Base-by-base conservation (phyloP, 2,113 vertebrate species). In the Calidris pugnax region DNA sequence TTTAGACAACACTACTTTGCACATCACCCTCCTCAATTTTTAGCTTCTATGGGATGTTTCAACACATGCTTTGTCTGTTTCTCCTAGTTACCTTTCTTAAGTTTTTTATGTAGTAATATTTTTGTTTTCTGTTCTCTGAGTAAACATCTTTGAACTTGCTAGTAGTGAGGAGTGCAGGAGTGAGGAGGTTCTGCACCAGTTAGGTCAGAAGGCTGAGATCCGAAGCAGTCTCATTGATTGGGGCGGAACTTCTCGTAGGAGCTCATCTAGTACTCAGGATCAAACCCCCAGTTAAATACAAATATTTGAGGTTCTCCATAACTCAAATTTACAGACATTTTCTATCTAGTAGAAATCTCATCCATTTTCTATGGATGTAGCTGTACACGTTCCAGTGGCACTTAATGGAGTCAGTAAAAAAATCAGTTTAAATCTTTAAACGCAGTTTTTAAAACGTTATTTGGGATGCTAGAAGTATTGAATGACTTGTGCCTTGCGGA, bases 321-420 rank as follows among this genome's bases (percentile, higher is more conserved):
- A 35, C 35, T 85, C 59, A 21, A 10, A 39, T 32, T 21, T 20
- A 41, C 41, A 74, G 73, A 11, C 2, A 1, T 47, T 68, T 66
- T 22, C 8, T 47, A 32, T 43, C 57, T 30, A 7, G 20, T 12
- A 59, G 51, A 73, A 72, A 55, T 60, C 51, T 14, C 13, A 5
- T 20, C 35, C 0, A 1, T 57, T 81, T 51, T 37, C 63, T 80
- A 6, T 0, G 1, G 48, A 60, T 1, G 1, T 23, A 19, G 53
- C 23, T 30, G 4, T 23, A 6, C 4, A 2, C 0, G 0, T 72
- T 63, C 72, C 32, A 22, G 71, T 13, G 12, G 15, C 10, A 1
- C 33, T 24, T 68, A 39, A 47, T 4, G 3, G 68, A 20, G n/a
- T 87, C 27, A 10, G 10, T 56, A 26, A 47, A 33, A 78, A 69